Evolutionary conservation across 1,140 invertebrate genomes (phyloP).

Genomic region (Ips typographus): DNA sequence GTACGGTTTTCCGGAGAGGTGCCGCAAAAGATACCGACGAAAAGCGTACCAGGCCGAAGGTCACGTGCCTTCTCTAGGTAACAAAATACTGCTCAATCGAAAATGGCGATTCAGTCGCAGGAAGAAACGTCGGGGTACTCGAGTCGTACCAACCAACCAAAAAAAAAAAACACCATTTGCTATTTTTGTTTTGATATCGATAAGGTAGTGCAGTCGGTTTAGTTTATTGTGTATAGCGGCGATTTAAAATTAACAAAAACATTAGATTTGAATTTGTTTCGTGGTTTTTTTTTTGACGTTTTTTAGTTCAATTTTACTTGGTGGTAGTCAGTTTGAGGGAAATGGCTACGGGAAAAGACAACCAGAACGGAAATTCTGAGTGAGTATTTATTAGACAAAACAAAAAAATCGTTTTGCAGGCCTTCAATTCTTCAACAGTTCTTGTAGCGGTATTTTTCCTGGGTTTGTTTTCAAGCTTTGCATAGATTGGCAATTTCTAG

Average conservation of each 20-base stretch:
- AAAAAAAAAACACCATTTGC: slow-evolving; percentile 5
- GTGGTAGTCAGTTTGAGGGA: background rate
- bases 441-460: no score
- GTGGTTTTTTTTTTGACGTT: no score
- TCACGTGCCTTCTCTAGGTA: slow-evolving; percentile 15
- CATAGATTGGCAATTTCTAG: no score
- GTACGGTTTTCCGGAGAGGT: slow-evolving; percentile 6
- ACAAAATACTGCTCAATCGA: slow-evolving; percentile 20
- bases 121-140: slow-evolving; percentile 15
- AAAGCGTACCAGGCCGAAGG: slow-evolving; percentile 16
- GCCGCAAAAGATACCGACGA: slow-evolving; percentile 13
- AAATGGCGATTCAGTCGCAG: slow-evolving; percentile 22
- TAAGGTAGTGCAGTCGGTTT: background rate
- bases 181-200: slow-evolving; percentile 3
- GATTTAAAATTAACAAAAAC: background rate
- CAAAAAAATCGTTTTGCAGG: no score
- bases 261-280: no score
- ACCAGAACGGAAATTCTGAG: slow-evolving; percentile 1
- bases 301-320: no score
- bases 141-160: slow-evolving; percentile 4
- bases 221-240: background rate
- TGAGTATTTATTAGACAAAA: background rate
- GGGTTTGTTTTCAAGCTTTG: no score
- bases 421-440: no score
- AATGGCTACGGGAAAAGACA: slow-evolving; percentile 1